phyloP scores from a whole-genome alignment of 2,113 vertebrate genomes.

The Smithornis capensis region DNA sequence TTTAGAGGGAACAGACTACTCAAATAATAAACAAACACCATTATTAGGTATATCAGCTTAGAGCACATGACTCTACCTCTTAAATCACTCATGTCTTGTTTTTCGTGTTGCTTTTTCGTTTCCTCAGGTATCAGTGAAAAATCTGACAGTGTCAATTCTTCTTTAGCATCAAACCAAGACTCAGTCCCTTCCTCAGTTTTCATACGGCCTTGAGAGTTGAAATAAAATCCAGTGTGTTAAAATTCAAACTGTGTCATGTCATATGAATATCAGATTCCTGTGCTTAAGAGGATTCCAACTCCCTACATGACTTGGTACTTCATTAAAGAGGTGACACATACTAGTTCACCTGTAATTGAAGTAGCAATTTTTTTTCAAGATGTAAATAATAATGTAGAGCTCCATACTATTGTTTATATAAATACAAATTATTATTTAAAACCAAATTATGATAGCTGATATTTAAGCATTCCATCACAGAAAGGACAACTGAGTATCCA shows the following conservation, averaged over 20 bases:
- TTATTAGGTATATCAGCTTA: background rate
- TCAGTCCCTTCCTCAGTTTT: constrained; percentile 38
- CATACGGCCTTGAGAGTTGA: constrained; percentile 15
- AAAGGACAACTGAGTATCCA: background rate
- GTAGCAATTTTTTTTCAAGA: background rate
- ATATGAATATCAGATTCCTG: background rate
- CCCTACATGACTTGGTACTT: background rate
- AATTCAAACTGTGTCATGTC: background rate
- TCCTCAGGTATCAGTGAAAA: background rate
- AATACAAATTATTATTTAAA: background rate
- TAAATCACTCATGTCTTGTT: background rate
- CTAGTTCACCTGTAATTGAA: background rate
- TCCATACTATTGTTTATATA: no score
- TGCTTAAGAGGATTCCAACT: background rate
- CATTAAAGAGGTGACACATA: background rate
- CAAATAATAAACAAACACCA: background rate
- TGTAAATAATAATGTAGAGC: background rate
- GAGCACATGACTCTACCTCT: background rate
- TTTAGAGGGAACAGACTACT: background rate
- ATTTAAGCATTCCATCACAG: background rate
- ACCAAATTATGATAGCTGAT: background rate
- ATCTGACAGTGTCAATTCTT: constrained; percentile 40
- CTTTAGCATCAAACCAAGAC: constrained; percentile 73
- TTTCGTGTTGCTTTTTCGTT: background rate
- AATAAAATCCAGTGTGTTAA: background rate